These are phyloP conservation scores for Zosterops lateralis DNA, from an alignment of 2,113 vertebrate species.

Conservation along the genomic window DNA sequence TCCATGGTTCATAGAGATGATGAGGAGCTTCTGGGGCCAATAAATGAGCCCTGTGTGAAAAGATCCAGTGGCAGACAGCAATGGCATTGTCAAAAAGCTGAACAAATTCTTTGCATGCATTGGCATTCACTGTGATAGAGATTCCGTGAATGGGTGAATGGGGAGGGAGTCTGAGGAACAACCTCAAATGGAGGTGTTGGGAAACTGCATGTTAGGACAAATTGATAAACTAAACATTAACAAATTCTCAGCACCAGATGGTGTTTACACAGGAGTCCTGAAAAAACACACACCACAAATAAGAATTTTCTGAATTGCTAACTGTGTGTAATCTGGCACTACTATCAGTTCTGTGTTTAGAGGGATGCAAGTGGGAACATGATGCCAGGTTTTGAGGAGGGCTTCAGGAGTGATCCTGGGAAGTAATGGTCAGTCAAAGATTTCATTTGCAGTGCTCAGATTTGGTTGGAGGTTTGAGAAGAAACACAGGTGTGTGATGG, in stretches of 20 bases:
- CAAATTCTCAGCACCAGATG: conserved; percentile 47
- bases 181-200: conserved; percentile 31
- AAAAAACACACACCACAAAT: conserved; percentile 27
- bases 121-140: neutral
- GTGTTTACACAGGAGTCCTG: conserved; percentile 48
- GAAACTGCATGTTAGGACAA: conserved; percentile 35
- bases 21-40: neutral
- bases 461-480: neutral
- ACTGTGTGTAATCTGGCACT: neutral
- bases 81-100: neutral
- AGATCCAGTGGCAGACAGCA: neutral
- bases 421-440: neutral
- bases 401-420: neutral
- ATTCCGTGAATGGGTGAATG: fast-evolving
- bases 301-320: conserved; percentile 55
- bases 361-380: neutral
- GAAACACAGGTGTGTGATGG: fast-evolving
- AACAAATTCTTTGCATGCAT: neutral
- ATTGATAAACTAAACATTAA: conserved; percentile 51
- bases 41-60: neutral
- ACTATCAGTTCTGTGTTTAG: neutral
- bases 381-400: neutral
- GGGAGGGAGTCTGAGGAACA: neutral
- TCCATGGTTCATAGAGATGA: neutral
- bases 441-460: neutral